Conservation (phyloP, 1,140 invertebrate genomes). For the Physella acuta region DNA sequence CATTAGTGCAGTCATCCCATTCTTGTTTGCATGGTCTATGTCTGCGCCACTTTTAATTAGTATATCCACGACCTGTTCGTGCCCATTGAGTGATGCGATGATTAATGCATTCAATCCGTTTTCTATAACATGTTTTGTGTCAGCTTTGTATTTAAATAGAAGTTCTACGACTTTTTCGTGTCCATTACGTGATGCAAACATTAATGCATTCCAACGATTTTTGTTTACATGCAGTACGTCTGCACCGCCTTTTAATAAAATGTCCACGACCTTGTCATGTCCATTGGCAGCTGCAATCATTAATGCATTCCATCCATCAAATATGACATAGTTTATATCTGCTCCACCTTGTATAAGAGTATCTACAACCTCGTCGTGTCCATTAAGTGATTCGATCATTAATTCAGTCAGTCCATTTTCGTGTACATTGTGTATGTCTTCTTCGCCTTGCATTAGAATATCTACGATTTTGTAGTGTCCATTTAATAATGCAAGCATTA, state of each 20-base stretch:
- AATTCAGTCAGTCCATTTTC: not conserved
- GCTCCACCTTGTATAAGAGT: not conserved
- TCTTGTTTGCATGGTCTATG: not conserved
- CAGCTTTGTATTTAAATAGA: not conserved
- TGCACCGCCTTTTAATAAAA: not conserved
- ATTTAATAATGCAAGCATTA: not conserved
- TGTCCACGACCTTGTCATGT: not conserved
- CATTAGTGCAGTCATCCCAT: not conserved
- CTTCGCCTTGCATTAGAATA: not conserved
- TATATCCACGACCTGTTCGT: not conserved
- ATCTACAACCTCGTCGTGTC: not conserved
- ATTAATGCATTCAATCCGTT: not conserved
- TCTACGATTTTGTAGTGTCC: not conserved
- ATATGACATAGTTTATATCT: not conserved
- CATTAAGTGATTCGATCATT: not conserved
- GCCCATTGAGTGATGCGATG: not conserved
- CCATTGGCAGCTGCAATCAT: not conserved
- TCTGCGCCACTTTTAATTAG: not conserved
- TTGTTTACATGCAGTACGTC: not conserved
- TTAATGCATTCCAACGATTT: not conserved
- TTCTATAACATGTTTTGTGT: not conserved
- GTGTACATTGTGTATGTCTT: not conserved
- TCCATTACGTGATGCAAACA: not conserved
- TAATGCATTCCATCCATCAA: not conserved
- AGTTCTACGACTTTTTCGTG: not conserved